Evolutionary conservation across 1,140 invertebrate species (phyloP).

Genomic region (Teleogryllus occipitalis): DNA sequence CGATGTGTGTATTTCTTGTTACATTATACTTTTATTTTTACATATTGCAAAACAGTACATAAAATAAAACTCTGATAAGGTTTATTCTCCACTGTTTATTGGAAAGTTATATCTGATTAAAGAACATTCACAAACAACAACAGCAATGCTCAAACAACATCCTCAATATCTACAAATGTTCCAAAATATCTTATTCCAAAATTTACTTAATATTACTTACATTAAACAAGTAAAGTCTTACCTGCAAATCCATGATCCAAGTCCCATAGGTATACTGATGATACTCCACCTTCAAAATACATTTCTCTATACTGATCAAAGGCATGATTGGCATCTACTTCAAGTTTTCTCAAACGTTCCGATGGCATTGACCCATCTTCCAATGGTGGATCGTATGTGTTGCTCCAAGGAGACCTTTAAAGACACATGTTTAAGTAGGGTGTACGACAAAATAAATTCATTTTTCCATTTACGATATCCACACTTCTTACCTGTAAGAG

Average conservation of each 20-base stretch:
- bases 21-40: too few species aligned
- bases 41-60: too few species aligned
- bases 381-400: slow-evolving; percentile 93
- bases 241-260: slow-evolving; percentile 96
- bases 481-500: slow-evolving; percentile 72
- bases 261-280: slow-evolving; percentile 99
- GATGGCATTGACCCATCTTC: slow-evolving; percentile 99
- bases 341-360: slow-evolving; percentile 87
- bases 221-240: slow-evolving; percentile 30
- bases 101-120: too few species aligned
- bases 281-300: slow-evolving; percentile 99
- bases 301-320: slow-evolving; percentile 99
- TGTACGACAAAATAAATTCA: neutral
- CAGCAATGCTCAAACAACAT: too few species aligned
- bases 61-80: too few species aligned
- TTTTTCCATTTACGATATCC: slow-evolving; percentile 11
- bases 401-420: slow-evolving; percentile 95
- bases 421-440: slow-evolving; percentile 11
- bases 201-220: neutral
- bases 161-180: neutral
- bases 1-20: too few species aligned
- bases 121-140: too few species aligned
- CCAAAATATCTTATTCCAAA: neutral
- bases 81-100: too few species aligned
- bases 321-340: slow-evolving; percentile 95